These are phyloP conservation scores for Drosophila nigricruria DNA, from an alignment of 2,888 invertebrate genomes.

Conservation along the genomic window DNA sequence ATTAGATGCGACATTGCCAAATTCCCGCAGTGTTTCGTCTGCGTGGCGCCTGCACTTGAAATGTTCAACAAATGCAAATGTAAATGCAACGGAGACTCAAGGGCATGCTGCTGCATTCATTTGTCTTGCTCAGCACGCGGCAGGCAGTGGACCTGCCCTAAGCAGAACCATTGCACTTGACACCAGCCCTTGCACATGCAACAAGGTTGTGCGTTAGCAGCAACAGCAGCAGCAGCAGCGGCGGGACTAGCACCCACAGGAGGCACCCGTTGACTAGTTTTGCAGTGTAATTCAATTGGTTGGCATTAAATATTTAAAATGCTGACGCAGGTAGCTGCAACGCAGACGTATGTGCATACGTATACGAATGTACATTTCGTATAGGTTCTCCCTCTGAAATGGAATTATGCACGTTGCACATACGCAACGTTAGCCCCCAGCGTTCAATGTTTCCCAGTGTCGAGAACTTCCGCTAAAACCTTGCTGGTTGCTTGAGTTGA, in stretches of 20 bases:
- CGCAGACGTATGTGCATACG: constrained; percentile 19
- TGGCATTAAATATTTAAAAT: constrained; percentile 81
- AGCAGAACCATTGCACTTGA: constrained; percentile 61
- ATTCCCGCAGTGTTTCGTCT: constrained; percentile 42
- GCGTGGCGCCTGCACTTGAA: constrained; percentile 62
- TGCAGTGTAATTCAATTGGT: constrained; percentile 76
- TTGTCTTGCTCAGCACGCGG: constrained; percentile 69
- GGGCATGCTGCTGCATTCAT: constrained; percentile 62
- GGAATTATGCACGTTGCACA: constrained; percentile 74
- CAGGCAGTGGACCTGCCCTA: constrained; percentile 51
- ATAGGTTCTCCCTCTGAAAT: constrained; percentile 51
- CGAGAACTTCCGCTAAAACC: constrained; percentile 59
- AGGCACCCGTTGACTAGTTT: constrained; percentile 24
- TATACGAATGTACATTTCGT: constrained; percentile 21
- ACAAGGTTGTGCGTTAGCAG: constrained; percentile 26
- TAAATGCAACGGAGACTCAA: constrained; percentile 62
- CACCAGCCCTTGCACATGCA: constrained; percentile 37
- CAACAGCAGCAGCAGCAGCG: not conserved
- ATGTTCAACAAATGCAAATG: constrained; percentile 67
- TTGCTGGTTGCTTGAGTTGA: constrained; percentile 46
- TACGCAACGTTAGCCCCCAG: constrained; percentile 49
- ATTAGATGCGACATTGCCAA: constrained; percentile 49
- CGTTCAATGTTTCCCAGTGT: constrained; percentile 33
- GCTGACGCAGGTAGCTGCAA: constrained; percentile 42
- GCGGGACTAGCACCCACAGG: constrained; percentile 9